Percentiles rank a stretch among this genome's conserved stretches.
phyloP scores from a whole-genome alignment of 1,140 invertebrate species.

The Grapholita molesta region DNA sequence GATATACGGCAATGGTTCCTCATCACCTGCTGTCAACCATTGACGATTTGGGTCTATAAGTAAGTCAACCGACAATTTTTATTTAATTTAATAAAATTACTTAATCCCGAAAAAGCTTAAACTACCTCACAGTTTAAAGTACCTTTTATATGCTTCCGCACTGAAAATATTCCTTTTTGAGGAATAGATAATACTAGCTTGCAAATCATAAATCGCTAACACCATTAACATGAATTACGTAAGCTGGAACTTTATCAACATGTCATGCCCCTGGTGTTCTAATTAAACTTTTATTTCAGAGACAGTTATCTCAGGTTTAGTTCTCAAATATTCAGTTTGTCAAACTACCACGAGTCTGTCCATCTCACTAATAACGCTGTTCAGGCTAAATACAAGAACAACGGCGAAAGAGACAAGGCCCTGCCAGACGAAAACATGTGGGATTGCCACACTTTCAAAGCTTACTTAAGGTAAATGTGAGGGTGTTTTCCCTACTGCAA shows the following conservation, averaged over 20 bases:
- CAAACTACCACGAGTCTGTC: constrained; percentile 95
- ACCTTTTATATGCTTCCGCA: no score
- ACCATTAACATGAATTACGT: no score
- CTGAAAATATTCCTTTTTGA: no score
- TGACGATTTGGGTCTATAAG: constrained; percentile 97
- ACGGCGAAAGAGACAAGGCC: constrained; percentile 83
- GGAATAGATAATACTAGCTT: no score
- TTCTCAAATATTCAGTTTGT: constrained; percentile 92
- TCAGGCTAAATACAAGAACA: constrained; percentile 94
- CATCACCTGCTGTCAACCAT: constrained; percentile 91
- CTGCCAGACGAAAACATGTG: constrained; percentile 92
- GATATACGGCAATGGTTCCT: constrained; percentile 97
- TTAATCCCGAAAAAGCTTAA: no score
- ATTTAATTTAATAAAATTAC: not conserved
- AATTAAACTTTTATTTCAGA: constrained; percentile 68
- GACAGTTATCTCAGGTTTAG: constrained; percentile 96
- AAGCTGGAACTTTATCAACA: no score
- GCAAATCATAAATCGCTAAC: no score
- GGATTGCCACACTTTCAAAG: constrained; percentile 89
- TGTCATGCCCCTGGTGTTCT: not conserved
- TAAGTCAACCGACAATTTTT: constrained; percentile 56
- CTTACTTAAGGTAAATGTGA: constrained; percentile 80
- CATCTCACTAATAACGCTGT: constrained; percentile 97
- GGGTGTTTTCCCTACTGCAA: not conserved
- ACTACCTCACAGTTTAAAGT: no score